Evolutionary conservation across 2,113 vertebrate species (phyloP).

Genomic region (Amphiprion percula): DNA sequence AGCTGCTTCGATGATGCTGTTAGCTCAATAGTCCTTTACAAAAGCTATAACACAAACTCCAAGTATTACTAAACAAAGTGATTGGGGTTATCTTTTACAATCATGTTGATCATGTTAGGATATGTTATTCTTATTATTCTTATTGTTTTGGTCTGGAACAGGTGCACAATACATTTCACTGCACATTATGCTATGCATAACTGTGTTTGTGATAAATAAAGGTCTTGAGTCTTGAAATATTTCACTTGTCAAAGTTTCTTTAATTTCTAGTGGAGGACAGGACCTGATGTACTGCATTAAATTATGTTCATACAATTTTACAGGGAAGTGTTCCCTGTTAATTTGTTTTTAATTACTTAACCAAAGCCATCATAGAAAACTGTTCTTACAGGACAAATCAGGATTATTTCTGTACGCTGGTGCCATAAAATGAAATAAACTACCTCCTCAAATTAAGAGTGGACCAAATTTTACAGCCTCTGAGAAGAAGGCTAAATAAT

Average conservation of each 20-base stretch:
- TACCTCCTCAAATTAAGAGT: no score
- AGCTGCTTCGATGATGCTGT: no score
- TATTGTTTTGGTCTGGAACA: no score
- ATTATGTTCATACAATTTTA: not conserved
- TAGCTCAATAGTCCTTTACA: not conserved
- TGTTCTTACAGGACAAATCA: not conserved
- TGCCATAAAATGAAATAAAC: not conserved
- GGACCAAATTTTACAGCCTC: not conserved
- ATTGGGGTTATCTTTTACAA: constrained; percentile 1
- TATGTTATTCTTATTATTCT: no score
- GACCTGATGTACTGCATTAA: not conserved
- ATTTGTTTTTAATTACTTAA: no score
- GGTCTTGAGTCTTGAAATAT: not conserved
- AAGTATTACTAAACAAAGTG: not conserved
- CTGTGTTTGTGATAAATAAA: no score
- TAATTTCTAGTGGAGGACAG: not conserved
- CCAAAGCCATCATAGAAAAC: not conserved
- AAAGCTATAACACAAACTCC: not conserved
- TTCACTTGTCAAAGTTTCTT: not conserved
- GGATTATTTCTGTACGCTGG: not conserved
- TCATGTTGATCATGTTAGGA: no score
- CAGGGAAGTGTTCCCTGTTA: not conserved
- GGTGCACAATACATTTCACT: no score
- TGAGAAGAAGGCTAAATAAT: not conserved
- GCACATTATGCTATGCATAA: no score